These are phyloP conservation scores for Oikopleura albicans DNA, from an alignment of 23 tunicate species.

Conservation along the genomic window DNA sequence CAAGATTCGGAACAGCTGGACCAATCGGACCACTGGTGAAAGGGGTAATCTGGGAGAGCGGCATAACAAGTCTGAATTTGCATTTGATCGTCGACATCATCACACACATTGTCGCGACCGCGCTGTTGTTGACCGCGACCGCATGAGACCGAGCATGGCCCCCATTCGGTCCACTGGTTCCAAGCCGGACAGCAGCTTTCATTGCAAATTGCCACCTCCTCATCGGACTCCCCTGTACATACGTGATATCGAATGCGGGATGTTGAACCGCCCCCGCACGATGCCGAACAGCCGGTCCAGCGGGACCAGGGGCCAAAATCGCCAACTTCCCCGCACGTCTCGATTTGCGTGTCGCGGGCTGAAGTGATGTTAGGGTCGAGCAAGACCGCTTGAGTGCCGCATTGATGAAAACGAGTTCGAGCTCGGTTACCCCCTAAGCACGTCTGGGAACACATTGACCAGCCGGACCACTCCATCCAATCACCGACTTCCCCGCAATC, in stretches of 20 bases:
- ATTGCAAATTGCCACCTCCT: conserved; percentile 30
- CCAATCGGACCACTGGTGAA: conserved; percentile 37
- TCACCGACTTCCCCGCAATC: conserved; percentile 2
- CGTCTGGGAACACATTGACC: neutral
- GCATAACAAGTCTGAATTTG: conserved; percentile 7
- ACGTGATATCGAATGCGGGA: conserved; percentile 30
- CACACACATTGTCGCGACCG: conserved; percentile 20
- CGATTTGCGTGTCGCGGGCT: neutral
- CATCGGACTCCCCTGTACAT: conserved; percentile 24
- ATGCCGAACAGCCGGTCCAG: conserved; percentile 38
- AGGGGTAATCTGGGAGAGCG: neutral
- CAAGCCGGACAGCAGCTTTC: conserved; percentile 38
- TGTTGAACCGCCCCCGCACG: conserved; percentile 72
- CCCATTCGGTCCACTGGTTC: conserved; percentile 44
- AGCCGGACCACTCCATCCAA: neutral
- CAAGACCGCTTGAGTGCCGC: conserved; percentile 24
- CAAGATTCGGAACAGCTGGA: conserved; percentile 39
- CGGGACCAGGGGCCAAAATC: conserved; percentile 37
- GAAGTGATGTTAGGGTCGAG: conserved; percentile 9
- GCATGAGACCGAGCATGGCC: conserved; percentile 46
- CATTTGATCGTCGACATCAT: conserved; percentile 17
- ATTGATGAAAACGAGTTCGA: conserved; percentile 40
- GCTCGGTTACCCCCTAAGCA: conserved; percentile 19
- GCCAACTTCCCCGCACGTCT: conserved; percentile 39
- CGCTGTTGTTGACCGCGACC: conserved; percentile 29